These are phyloP conservation scores for Dicyrtoma fusca DNA, from an alignment of 2,888 invertebrate genomes.

Conservation along the genomic window DNA sequence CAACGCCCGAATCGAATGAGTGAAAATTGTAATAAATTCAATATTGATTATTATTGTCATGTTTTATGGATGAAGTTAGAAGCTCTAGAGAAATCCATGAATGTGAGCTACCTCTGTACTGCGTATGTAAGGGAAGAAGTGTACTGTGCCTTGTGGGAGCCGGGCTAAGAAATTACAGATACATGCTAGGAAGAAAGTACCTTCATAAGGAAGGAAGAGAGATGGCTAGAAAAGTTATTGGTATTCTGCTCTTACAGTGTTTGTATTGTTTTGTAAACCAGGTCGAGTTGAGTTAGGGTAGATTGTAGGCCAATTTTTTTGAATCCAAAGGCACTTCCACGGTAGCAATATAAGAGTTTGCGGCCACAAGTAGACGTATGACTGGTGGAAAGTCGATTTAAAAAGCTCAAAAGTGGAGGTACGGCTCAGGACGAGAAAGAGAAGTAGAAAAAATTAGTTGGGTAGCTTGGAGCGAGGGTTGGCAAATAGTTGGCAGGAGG, in stretches of 20 bases:
- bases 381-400: too few relatives aligned
- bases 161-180: too few relatives aligned
- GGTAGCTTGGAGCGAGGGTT: conserved; percentile 3
- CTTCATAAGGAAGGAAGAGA: neutral
- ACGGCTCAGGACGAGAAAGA: neutral
- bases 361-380: too few relatives aligned
- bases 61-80: conserved; percentile 23
- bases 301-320: neutral
- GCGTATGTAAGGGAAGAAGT: too few relatives aligned
- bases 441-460: conserved; percentile 5
- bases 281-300: neutral
- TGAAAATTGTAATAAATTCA: conserved; percentile 21
- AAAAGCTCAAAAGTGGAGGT: too few relatives aligned
- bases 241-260: conserved; percentile 8
- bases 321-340: too few relatives aligned
- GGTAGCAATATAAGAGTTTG: too few relatives aligned
- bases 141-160: too few relatives aligned
- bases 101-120: neutral
- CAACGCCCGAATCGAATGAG: conserved; percentile 8
- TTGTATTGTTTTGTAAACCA: conserved; percentile 21
- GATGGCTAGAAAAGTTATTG: conserved; percentile 1
- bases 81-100: neutral
- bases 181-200: too few relatives aligned
- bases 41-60: conserved; percentile 19
- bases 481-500: conserved; percentile 15